Base-by-base conservation (phyloP, 2,113 vertebrate species). In the Zonotrichia leucophrys region DNA sequence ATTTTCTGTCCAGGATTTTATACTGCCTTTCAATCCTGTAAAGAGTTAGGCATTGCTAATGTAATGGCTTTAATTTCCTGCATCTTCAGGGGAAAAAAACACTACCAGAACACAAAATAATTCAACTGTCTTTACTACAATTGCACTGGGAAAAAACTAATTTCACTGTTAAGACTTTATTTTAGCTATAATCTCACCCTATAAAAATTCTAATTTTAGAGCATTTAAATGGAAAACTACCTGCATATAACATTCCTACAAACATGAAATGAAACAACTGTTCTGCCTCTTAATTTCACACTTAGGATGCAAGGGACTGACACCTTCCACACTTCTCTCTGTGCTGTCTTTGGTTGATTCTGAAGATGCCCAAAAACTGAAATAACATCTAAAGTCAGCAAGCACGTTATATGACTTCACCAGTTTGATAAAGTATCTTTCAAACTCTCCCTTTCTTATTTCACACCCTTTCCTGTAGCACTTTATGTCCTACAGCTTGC, bases 281-380 rank as follows among this genome's bases (percentile, higher is more conserved):
- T 59, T 87, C 78, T 55, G 17, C 52, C 41, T 24, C 27, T 68
- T 64, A 84, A 87, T 7, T 64, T 76, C 10, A 9, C 7, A 17
- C 18, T 41, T n/a, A 60, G 31, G 19, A 35, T 49, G 28, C 46
- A 89, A 47, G 7, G 7, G 8, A 1, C 21, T 64, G 21, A 19
- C 35, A 76, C 31, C 13, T 55, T 89, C 49, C 50, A 58, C 5
- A 3, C 5, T 78, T 44, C 19, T 60, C 19, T 70, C 58, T 22
- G 11, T 0, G 0, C 11, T 50, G 30, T 63, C 20, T 50, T 47
- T 35, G 2, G 2, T 15, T 52, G 15, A 25, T 53, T 50, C 37
- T 76, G 25, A 33, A 77, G 17, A 37, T 10, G 18, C 7, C 25
- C 5, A 12, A 66, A 80, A 77, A 20, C 2, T 35, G 22, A 59